Percentiles rank a stretch among this genome's conserved stretches.
phyloP scores from a whole-genome alignment of 2,797 vertebrate species.

The Corythornis leucogaster region DNA sequence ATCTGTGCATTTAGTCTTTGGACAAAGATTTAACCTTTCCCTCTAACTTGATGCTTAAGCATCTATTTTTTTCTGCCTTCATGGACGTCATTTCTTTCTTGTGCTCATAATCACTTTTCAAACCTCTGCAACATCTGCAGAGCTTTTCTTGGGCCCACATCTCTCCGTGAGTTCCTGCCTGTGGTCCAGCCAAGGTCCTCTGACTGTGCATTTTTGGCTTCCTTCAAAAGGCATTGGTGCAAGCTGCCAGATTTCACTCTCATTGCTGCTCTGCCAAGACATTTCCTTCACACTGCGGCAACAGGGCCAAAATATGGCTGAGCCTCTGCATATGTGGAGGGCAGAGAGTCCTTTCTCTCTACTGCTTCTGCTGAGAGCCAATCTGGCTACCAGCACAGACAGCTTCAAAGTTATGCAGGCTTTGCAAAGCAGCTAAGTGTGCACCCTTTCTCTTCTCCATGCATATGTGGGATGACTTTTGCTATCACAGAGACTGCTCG shows the following conservation, averaged over 20 bases:
- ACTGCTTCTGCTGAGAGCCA: neutral
- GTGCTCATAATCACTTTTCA: neutral
- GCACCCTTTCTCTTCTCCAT: neutral
- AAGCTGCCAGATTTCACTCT: neutral
- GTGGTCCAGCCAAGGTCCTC: neutral
- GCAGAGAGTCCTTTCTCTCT: neutral
- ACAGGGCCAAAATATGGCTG: neutral
- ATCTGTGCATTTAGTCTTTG: neutral
- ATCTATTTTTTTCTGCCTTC: neutral
- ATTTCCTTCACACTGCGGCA: neutral
- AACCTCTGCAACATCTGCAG: neutral
- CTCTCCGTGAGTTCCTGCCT: neutral
- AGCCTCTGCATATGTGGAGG: neutral
- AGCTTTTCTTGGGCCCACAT: neutral
- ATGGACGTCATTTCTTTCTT: neutral
- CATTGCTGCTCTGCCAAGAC: neutral
- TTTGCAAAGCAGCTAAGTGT: neutral
- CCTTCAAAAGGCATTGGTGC: rapidly evolving
- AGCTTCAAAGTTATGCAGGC: neutral
- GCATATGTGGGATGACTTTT: neutral
- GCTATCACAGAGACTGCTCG: neutral
- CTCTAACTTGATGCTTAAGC: neutral
- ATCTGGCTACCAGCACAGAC: neutral
- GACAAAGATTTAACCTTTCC: neutral
- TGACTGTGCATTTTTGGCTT: neutral